A percentile compares a stretch with the other conserved stretches of the same genome.
phyloP scores from a whole-genome alignment of 2,797 vertebrate genomes.

The Pipistrellus pipistrellus region DNA sequence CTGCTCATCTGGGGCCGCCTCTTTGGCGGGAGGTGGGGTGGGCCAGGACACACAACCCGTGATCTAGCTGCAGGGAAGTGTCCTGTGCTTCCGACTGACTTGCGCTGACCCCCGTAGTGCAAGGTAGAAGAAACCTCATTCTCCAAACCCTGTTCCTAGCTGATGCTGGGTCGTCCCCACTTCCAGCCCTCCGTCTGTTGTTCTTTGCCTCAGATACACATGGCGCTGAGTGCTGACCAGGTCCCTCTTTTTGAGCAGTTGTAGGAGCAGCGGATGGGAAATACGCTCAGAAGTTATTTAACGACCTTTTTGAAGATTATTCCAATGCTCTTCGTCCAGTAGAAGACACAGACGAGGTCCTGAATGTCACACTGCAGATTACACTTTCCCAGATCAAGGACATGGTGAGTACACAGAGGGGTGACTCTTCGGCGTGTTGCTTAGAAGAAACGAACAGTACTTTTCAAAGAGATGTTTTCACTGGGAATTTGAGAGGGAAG shows the following conservation, averaged over 20 bases:
- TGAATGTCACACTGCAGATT: constrained; percentile 98
- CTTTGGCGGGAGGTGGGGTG: background rate
- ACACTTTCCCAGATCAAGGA: constrained; percentile 99
- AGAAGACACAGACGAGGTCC: constrained; percentile 95
- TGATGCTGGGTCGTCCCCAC: no score
- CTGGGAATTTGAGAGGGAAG: background rate
- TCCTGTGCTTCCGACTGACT: background rate
- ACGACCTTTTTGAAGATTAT: constrained; percentile 95
- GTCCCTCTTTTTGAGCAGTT: constrained; percentile 84
- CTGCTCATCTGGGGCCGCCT: background rate
- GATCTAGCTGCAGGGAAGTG: no score
- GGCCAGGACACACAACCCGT: background rate
- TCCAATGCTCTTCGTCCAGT: constrained; percentile 96
- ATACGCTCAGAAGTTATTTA: constrained; percentile 95
- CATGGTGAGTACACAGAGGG: constrained; percentile 91
- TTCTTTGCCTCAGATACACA: background rate
- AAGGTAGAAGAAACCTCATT: background rate
- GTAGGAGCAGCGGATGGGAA: constrained; percentile 94
- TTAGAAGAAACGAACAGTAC: background rate
- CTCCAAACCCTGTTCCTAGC: background rate
- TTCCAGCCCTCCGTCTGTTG: background rate
- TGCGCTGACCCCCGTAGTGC: background rate
- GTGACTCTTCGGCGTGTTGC: background rate
- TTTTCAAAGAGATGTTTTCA: background rate
- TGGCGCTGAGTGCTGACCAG: background rate